Base-by-base conservation (phyloP, 2,797 vertebrate genomes). In the Galagoides demidoff region DNA sequence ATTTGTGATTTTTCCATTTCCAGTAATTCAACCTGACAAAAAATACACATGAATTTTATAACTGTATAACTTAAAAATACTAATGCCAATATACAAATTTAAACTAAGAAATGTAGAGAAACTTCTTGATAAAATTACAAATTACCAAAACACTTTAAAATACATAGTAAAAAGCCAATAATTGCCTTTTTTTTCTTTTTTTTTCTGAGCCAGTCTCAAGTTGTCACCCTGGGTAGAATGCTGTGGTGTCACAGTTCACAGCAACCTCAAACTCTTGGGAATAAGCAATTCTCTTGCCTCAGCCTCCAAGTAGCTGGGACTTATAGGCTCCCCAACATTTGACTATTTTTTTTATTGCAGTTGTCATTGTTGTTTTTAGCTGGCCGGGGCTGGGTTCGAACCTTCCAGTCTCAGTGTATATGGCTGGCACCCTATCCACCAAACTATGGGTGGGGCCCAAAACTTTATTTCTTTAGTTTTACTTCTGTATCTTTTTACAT, bases 1-100 rank as follows among this genome's bases (percentile, higher is more conserved):
- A 99, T 97, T 61, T 97, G 98, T 27, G 95, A 97, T 92, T 98
- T 99, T 96, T 99, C 99, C 95, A 97, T 78, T 98, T 99, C 97
- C 5, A 99, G 84, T 45, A 96, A 96, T 66, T 99, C 98, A 98
- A 99, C 71, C 99, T 99, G 97, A 90, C 79, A 95, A 78, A 93
- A 96, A 96, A 97, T 95, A 89, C 12, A 45, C 91, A 92, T 39
- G 39, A 88, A 61, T 45, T 93, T 95, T 77, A 19, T 90, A 73
- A 91, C 84, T 88, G n/a, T 37, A 85, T 85, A 88, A 95, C 59
- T 94, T 85, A 11, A 89, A 95, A 94, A 63, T 49, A 39, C 4
- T 79, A 78, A 79, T 43, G 25, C 52, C 34, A 76, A 95, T 77
- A 76, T 66, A 8, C 8, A 94, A 88, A 57, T 52, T 64, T 76